A percentile compares a stretch with the other conserved stretches of the same genome.
Conservation (phyloP, 35 echinoderm and acorn worm species). For the Patiria miniata region DNA sequence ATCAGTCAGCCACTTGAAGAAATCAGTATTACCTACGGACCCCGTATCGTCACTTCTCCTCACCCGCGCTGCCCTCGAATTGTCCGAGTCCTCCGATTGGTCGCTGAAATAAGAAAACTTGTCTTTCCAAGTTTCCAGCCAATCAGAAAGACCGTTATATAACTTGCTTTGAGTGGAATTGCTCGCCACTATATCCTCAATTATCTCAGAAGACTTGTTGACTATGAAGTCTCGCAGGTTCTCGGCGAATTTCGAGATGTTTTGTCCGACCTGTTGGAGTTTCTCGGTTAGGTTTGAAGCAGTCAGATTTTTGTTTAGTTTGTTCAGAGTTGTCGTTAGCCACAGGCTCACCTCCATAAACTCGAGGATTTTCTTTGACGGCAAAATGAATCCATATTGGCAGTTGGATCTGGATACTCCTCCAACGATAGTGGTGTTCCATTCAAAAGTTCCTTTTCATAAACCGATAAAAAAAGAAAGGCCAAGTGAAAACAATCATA, state of each 20-base stretch:
- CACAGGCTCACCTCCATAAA: conserved; percentile 13
- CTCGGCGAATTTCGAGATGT: neutral
- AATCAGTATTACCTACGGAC: neutral
- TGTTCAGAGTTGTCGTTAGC: neutral
- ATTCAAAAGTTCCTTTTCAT: conserved; percentile 7
- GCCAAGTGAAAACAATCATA: no score
- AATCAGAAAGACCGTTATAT: neutral
- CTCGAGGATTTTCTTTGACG: neutral
- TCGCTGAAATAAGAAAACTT: neutral
- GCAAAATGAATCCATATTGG: conserved; percentile 18
- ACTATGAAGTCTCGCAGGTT: neutral
- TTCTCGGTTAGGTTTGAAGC: neutral
- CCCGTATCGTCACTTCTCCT: neutral
- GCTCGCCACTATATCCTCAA: neutral
- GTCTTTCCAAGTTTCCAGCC: neutral
- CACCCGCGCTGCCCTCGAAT: neutral
- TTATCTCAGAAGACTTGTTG: neutral
- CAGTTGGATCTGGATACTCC: neutral
- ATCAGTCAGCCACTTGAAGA: neutral
- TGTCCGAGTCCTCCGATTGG: neutral
- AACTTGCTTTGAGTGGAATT: neutral
- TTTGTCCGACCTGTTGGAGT: neutral
- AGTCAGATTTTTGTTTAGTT: neutral
- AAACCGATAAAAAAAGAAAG: neutral
- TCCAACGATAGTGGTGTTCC: conserved; percentile 40